Base-by-base conservation (phyloP, 2,113 vertebrate species). In the Porphyrio hochstetteri region DNA sequence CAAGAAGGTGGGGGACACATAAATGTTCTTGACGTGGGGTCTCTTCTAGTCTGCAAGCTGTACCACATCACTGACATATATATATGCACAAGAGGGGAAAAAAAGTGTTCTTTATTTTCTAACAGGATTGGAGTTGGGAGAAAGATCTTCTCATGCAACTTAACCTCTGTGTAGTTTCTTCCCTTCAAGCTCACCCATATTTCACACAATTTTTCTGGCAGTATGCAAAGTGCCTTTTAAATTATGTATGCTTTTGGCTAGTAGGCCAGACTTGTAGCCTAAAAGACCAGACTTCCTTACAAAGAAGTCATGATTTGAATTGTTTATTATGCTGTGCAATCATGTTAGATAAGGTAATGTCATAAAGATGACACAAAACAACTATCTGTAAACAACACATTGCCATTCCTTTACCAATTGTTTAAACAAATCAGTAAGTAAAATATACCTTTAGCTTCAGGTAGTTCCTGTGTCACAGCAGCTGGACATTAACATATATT, bases 221-320 rank as follows among this genome's bases (percentile, higher is more conserved):
- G 67, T 55, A 86, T 86, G 90, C 88, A 63, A 86, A 92, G 60
- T 63, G 55, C 61, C 81, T 94, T 93, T 91, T 95, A 93, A 95
- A 96, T 97, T 94, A 96, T 91, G 82, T 31, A 95, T 88, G 71
- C 67, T 87, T 96, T 92, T 92, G 92, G 94, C 88, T 94, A 72
- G 53, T 59, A 90, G 5, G 27, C 71, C 78, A 95, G 86, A 94
- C 85, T 92, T 83, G 53, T 35, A 91, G 84, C 86, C 79, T 93
- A 70, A 83, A 81, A 86, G 90, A 90, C 64, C 80, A 95, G 75
- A 82, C 81, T 91, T 68, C 38, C 35, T 69, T 79, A 60, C 61
- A 86, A 77, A 94, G 75, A 88, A 92, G 63, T 67, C 16, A 77
- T 78, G 75, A 93, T 92, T 92, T 82, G 89, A 82, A 92, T 46